phyloP scores from a whole-genome alignment of 2,888 invertebrate genomes.

The Sepioteuthis lessoniana region DNA sequence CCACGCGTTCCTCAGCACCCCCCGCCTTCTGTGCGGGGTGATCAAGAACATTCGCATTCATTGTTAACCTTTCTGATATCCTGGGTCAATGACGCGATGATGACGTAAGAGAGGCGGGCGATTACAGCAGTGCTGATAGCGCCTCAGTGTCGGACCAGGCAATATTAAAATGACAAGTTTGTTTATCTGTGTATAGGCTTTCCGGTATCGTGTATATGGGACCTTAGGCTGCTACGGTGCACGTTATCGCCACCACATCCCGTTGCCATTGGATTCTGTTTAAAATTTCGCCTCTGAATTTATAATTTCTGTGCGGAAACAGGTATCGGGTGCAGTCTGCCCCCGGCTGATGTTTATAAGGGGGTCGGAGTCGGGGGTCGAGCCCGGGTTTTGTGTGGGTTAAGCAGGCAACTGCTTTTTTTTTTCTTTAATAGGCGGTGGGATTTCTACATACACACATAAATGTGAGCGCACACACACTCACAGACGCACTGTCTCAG shows the following conservation, averaged over 20 bases:
- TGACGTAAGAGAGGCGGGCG: slow-evolving; percentile 33
- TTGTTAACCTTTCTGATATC: slow-evolving; percentile 33
- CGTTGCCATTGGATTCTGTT: slow-evolving; percentile 23
- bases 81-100: slow-evolving; percentile 23
- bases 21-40: not conserved
- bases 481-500: too few species aligned
- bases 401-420: not conserved
- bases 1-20: not conserved
- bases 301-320: slow-evolving; percentile 1
- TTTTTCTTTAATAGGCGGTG: not conserved
- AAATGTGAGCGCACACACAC: not conserved
- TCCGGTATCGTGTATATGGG: slow-evolving; percentile 33
- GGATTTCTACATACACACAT: not conserved
- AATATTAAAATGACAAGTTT: slow-evolving; percentile 33
- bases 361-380: slow-evolving; percentile 33
- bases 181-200: slow-evolving; percentile 33
- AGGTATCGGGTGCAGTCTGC: slow-evolving; percentile 33
- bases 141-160: slow-evolving; percentile 33
- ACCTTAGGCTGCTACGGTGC: slow-evolving; percentile 23
- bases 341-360: slow-evolving; percentile 33
- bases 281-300: slow-evolving; percentile 23
- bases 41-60: slow-evolving; percentile 33
- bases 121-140: slow-evolving; percentile 33
- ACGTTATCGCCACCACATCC: slow-evolving; percentile 5
- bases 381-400: not conserved